phyloP scores from a whole-genome alignment of 2,888 invertebrate genomes.

The Orthosia gracilis region DNA sequence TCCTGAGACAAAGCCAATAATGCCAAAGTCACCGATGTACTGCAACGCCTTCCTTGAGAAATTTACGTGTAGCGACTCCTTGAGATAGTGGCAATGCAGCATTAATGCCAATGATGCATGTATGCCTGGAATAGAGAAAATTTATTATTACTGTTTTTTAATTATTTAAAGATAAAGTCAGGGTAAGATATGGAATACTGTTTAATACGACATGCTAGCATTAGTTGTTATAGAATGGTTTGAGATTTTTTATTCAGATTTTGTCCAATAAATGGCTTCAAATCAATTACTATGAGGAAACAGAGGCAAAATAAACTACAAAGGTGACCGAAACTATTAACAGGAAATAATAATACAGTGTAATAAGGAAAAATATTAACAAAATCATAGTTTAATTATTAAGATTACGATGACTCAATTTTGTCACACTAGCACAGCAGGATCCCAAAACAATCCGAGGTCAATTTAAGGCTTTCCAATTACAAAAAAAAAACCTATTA shows the following conservation, averaged over 20 bases:
- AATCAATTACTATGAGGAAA: conserved; percentile 13
- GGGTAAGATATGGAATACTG: background rate
- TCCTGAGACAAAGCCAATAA: conserved; percentile 87
- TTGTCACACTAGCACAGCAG: background rate
- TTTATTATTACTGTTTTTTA: background rate
- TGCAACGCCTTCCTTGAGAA: conserved; percentile 87
- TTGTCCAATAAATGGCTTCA: background rate
- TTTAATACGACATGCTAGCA: background rate
- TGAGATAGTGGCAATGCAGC: conserved; percentile 86
- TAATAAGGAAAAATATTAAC: conserved; percentile 9
- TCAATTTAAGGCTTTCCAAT: conserved; percentile 15
- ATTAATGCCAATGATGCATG: conserved; percentile 82
- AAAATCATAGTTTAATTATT: background rate
- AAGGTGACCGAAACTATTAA: background rate
- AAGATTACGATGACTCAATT: conserved; percentile 6
- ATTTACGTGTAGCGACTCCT: conserved; percentile 87
- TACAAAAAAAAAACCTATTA: too few species aligned
- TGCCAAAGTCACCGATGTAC: conserved; percentile 88
- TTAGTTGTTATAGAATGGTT: background rate
- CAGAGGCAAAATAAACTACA: background rate
- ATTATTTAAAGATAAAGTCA: background rate
- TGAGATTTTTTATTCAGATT: background rate
- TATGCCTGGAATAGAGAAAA: conserved; percentile 75
- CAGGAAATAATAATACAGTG: conserved; percentile 14
- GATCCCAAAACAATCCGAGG: conserved; percentile 6